Evolutionary conservation across 2,113 vertebrate species (phyloP).

Genomic region (Lepus timidus): DNA sequence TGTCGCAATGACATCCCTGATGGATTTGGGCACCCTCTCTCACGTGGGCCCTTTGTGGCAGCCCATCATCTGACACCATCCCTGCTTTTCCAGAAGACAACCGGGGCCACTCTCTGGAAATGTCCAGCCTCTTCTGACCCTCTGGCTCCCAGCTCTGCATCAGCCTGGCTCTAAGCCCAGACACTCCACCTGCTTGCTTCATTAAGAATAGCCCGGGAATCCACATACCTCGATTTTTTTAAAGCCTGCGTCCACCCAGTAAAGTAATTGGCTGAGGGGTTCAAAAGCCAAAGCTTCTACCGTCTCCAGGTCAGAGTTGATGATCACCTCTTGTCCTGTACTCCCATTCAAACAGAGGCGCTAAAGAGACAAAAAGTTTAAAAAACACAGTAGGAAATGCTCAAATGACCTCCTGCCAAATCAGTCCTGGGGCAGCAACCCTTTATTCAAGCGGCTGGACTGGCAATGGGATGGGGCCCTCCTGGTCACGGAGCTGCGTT

Average conservation of each 20-base stretch:
- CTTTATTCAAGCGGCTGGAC: not conserved
- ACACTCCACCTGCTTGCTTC: rapidly evolving
- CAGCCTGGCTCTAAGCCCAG: not conserved
- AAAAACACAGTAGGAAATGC: not conserved
- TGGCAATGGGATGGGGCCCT: not conserved
- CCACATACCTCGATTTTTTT: slow-evolving; percentile 96
- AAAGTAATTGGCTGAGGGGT: slow-evolving; percentile 95
- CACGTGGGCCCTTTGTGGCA: rapidly evolving
- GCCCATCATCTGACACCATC: not conserved
- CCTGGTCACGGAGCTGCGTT: not conserved
- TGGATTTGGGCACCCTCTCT: not conserved
- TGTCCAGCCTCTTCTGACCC: not conserved
- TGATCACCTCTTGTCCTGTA: slow-evolving; percentile 95
- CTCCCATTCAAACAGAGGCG: slow-evolving; percentile 97
- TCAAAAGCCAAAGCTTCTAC: slow-evolving; percentile 98
- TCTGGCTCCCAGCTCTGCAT: not conserved
- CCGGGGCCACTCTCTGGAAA: not conserved
- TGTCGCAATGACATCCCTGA: not conserved
- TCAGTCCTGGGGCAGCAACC: not conserved
- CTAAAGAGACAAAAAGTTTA: slow-evolving; percentile 80
- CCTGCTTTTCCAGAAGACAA: not conserved
- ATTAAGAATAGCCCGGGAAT: rapidly evolving
- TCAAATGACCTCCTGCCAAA: not conserved
- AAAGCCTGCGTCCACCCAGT: slow-evolving; percentile 97
- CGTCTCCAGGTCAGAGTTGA: slow-evolving; percentile 93